phyloP scores from a whole-genome alignment of 30 jellyfish, hydroid and myxozoan species.

The Hydractinia echinata region DNA sequence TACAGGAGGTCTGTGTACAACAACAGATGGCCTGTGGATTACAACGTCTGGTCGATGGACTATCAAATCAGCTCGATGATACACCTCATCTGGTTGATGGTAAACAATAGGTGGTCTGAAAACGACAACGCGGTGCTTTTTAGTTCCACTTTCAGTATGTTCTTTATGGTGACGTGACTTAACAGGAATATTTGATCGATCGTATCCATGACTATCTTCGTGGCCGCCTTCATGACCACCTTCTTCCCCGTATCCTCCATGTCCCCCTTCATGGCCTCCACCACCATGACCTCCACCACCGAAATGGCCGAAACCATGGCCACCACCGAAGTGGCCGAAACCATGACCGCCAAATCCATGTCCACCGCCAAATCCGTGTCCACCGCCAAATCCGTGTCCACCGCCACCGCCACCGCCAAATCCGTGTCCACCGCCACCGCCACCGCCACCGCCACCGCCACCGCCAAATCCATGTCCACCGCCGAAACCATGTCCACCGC shows the following conservation, averaged over 20 bases:
- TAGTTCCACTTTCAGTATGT: constrained; percentile 48
- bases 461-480: constrained; percentile 32
- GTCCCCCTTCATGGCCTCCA: constrained; percentile 55
- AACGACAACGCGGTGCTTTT: constrained; percentile 84
- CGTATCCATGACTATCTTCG: constrained; percentile 69
- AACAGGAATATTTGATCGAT: constrained; percentile 38
- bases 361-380: constrained; percentile 63
- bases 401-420: constrained; percentile 44
- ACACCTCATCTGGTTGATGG: constrained; percentile 92
- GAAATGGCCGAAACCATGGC: constrained; percentile 51
- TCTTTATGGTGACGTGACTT: constrained; percentile 37
- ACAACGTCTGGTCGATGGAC: constrained; percentile 98
- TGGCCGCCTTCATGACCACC: constrained; percentile 45
- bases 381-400: constrained; percentile 59
- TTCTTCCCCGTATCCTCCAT: constrained; percentile 22
- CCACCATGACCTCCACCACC: constrained; percentile 65
- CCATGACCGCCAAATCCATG: constrained; percentile 53
- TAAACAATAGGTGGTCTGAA: constrained; percentile 86
- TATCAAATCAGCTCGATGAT: constrained; percentile 90
- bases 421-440: constrained; percentile 62
- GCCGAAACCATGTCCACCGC: constrained; percentile 32
- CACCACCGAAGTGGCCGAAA: constrained; percentile 42
- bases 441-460: constrained; percentile 26
- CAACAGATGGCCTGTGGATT: constrained; percentile 87
- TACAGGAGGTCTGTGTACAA: constrained; percentile 93